phyloP scores from a whole-genome alignment of 1,140 invertebrate genomes.

The Spodoptera litura region DNA sequence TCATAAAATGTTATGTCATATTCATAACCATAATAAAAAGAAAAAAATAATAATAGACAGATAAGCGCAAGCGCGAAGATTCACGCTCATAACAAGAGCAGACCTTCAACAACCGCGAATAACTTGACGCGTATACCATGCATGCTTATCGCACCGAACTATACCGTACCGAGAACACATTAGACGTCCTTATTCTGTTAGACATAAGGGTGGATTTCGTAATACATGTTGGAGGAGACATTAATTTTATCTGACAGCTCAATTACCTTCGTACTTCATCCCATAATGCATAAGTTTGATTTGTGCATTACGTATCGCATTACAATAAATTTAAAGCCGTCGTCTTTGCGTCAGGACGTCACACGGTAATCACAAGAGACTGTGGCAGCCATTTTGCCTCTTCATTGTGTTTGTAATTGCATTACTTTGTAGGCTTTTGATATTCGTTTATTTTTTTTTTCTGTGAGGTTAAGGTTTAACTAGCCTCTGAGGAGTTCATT shows the following conservation, averaged over 20 bases:
- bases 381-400: conserved; percentile 40
- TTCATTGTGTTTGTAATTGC: conserved; percentile 54
- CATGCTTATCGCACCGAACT: conserved; percentile 60
- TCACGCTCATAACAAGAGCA: conserved; percentile 32
- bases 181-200: no score
- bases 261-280: conserved; percentile 70
- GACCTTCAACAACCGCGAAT: conserved; percentile 15
- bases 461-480: neutral
- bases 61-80: conserved; percentile 9
- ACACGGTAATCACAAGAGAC: conserved; percentile 49
- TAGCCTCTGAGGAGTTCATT: conserved; percentile 8
- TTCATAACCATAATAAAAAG: neutral
- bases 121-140: conserved; percentile 21
- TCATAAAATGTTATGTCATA: neutral
- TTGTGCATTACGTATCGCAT: conserved; percentile 59
- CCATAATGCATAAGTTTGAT: conserved; percentile 61
- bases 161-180: conserved; percentile 47
- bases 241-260: conserved; percentile 79
- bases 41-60: conserved; percentile 12
- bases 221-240: conserved; percentile 51
- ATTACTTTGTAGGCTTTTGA: conserved; percentile 35
- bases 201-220: no score
- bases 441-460: conserved; percentile 4
- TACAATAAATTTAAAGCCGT: conserved; percentile 64
- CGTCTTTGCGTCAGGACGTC: conserved; percentile 51